Conservation (phyloP, 2,888 invertebrate species). For the Strigamia crassipes region DNA sequence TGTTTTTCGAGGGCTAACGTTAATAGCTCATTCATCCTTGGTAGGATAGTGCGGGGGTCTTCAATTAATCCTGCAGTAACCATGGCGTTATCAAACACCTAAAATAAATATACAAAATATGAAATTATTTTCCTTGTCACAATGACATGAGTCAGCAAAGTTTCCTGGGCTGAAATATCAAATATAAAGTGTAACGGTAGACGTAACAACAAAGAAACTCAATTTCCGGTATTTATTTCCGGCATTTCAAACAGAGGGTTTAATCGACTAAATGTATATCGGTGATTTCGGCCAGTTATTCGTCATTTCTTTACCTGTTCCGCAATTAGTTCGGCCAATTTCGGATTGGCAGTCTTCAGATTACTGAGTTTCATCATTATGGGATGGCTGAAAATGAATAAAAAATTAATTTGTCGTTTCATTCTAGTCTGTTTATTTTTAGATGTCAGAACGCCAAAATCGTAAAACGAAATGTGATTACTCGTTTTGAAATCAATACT, state of each 20-base stretch:
- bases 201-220: not conserved
- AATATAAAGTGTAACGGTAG: too few relatives aligned
- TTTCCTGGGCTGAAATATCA: not conserved
- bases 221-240: not conserved
- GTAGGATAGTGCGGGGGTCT: conserved; percentile 83
- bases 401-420: not conserved
- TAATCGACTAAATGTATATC: not conserved
- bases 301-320: conserved; percentile 69
- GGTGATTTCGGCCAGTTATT: not conserved
- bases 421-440: not conserved
- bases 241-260: not conserved
- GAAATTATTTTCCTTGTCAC: conserved; percentile 12
- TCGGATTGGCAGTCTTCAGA: conserved; percentile 73
- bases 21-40: conserved; percentile 84
- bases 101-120: conserved; percentile 55
- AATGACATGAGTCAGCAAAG: not conserved
- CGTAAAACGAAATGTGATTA: not conserved
- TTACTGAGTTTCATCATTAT: conserved; percentile 85
- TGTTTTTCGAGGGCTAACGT: conserved; percentile 79
- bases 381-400: conserved; percentile 69
- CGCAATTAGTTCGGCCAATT: conserved; percentile 80
- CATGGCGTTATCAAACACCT: conserved; percentile 92
- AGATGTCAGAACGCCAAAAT: not conserved
- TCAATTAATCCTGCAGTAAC: conserved; percentile 91
- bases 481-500: not conserved